These are phyloP conservation scores for Drosophila neotestacea DNA, from an alignment of 2,888 invertebrate species.

Conservation along the genomic window DNA sequence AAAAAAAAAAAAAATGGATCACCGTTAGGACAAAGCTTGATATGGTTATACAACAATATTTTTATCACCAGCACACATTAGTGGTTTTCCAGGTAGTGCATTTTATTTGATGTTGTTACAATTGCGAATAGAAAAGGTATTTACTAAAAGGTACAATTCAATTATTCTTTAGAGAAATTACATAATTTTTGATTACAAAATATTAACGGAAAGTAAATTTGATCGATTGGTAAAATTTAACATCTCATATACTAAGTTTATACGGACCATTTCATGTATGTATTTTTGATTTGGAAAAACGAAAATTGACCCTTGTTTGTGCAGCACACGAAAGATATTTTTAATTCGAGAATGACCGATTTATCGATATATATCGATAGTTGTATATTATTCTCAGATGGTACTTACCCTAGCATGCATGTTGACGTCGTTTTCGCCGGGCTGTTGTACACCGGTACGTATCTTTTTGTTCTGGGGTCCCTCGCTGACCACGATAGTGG, in stretches of 20 bases:
- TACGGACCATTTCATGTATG: too few species aligned
- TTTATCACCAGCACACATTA: not conserved
- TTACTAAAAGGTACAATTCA: too few species aligned
- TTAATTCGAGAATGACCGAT: not conserved
- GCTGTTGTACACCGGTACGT: conserved; percentile 84
- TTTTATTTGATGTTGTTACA: not conserved
- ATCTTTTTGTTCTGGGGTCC: conserved; percentile 85
- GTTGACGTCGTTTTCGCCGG: conserved; percentile 83
- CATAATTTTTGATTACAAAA: too few species aligned
- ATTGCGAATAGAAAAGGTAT: not conserved
- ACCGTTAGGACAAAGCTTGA: not conserved
- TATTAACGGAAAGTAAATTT: too few species aligned
- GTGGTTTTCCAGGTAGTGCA: not conserved
- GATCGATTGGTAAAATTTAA: too few species aligned
- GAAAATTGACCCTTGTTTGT: too few species aligned
- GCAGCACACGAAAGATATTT: too few species aligned
- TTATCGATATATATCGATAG: conserved; percentile 25
- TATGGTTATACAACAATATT: not conserved
- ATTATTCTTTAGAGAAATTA: too few species aligned
- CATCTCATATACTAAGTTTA: too few species aligned
- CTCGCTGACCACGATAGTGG: conserved; percentile 82
- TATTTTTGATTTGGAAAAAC: too few species aligned
- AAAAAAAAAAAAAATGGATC: not conserved
- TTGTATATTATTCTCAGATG: too few species aligned
- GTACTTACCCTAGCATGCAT: conserved; percentile 84